A percentile compares a stretch with the other conserved stretches of the same genome.
Conservation (phyloP, 2,113 vertebrate genomes). For the Dasyurus viverrinus region DNA sequence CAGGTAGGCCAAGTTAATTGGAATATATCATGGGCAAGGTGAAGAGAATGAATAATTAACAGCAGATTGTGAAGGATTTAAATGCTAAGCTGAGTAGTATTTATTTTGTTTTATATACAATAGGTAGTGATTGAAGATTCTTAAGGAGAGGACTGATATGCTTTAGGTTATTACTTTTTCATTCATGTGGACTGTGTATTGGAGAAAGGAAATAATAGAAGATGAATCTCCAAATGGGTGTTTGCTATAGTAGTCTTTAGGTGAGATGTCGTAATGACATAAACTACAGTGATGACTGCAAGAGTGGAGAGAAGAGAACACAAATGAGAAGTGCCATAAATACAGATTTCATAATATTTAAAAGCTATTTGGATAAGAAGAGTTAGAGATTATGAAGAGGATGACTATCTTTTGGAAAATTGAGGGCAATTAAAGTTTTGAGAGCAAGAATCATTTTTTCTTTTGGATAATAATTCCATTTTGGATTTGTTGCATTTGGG, state of each 20-base stretch:
- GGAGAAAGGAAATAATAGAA: neutral
- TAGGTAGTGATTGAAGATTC: neutral
- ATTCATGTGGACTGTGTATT: neutral
- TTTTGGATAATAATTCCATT: neutral
- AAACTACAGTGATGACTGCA: neutral
- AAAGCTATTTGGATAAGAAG: neutral
- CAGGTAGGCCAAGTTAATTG: neutral
- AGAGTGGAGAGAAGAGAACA: neutral
- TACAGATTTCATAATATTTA: neutral
- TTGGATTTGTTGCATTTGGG: neutral
- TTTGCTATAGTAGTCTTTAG: neutral
- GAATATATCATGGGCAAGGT: neutral
- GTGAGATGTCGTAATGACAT: neutral
- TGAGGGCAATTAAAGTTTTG: neutral
- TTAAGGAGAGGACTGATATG: neutral
- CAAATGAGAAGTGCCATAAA: neutral
- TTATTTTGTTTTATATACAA: neutral
- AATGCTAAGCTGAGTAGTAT: neutral
- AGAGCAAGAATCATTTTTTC: neutral
- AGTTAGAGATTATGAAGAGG: neutral
- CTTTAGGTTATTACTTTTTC: neutral
- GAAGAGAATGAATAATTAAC: neutral
- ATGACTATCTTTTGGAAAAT: neutral
- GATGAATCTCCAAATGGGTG: neutral
- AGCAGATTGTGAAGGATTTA: neutral